Evolutionary conservation across 2,113 vertebrate species (phyloP), one percentile per base, ranked within the genome.

Genomic region (Morone saxatilis): DNA sequence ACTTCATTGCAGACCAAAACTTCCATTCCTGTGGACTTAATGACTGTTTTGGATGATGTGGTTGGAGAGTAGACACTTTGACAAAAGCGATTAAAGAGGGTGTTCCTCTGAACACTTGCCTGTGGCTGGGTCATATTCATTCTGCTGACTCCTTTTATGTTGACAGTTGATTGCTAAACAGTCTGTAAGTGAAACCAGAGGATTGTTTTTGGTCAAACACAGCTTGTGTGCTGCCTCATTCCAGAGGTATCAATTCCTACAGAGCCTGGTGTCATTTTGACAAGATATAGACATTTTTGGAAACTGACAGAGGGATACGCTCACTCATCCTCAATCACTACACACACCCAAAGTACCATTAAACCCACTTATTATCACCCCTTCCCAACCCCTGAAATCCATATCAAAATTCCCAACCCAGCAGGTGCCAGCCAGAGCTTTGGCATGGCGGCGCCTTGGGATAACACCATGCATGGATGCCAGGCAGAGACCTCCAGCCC

Each of bases 381-480:
- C 51, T 61, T 79, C 36, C 53, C 62, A 83, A 77, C 68, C 60
- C 62, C 41, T 60, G 13, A 71, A 86, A 81, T 66, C 81, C 81
- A 80, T 12, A 68, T 60, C 38, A 31, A 67, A n/a, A 82, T 20
- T 76, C 36, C 65, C 47, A 60, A 36, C 71, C 67, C 79, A 83
- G 83, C 85, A 86, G 86, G 78, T 93, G 89, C 74, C 68, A 78
- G 83, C 31, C n/a, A 4, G 51, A 76, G 79, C 53, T 71, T 79
- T 84, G 67, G 68, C 78, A 88, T 66, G 57, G 71, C 17, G 16
- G 77, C 45, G 47, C 47, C 70, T 68, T 31, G 78, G 31, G 77
- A 69, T 83, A 84, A 85, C 81, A 73, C 71, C 16, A 4, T 73
- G 40, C 45, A n/a, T 19, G n/a, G 54, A 85, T 83, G 84, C 85